Percentiles rank a stretch among this genome's conserved stretches.
These are phyloP conservation scores for Eubucco bourcierii DNA, from an alignment of 2,113 vertebrate genomes.

Conservation along the genomic window DNA sequence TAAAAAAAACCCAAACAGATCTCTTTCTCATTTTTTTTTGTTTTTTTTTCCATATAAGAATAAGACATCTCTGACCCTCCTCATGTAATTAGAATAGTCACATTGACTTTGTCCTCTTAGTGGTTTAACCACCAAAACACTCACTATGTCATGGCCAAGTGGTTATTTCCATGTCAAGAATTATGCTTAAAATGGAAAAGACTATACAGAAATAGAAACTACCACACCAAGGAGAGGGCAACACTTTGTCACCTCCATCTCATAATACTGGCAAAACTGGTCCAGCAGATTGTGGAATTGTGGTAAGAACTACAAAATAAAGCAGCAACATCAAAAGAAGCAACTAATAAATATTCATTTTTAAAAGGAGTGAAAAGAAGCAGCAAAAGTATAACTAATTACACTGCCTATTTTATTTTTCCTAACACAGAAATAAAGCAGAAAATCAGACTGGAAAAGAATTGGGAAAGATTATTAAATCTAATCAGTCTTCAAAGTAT, in stretches of 20 bases:
- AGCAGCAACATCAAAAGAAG: not conserved
- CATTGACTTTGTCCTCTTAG: not conserved
- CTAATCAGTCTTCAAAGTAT: not conserved
- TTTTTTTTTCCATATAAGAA: not conserved
- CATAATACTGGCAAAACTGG: not conserved
- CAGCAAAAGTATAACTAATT: not conserved
- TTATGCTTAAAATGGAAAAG: not conserved
- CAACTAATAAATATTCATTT: not conserved
- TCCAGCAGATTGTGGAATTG: not conserved
- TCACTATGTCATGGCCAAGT: not conserved
- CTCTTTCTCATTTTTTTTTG: not conserved
- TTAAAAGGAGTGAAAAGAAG: not conserved
- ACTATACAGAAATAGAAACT: not conserved
- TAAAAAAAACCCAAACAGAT: not conserved
- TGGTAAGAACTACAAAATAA: not conserved
- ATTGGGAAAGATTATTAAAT: not conserved
- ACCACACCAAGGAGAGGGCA: not conserved
- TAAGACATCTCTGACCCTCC: not conserved
- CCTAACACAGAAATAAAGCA: not conserved
- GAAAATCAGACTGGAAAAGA: not conserved
- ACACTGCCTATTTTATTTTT: not conserved
- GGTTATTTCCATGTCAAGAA: not conserved
- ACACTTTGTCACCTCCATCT: not conserved
- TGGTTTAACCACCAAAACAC: not conserved
- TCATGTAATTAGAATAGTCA: not conserved